Base-by-base conservation (phyloP, 2,113 vertebrate species). In the Brevimyrus niger region DNA sequence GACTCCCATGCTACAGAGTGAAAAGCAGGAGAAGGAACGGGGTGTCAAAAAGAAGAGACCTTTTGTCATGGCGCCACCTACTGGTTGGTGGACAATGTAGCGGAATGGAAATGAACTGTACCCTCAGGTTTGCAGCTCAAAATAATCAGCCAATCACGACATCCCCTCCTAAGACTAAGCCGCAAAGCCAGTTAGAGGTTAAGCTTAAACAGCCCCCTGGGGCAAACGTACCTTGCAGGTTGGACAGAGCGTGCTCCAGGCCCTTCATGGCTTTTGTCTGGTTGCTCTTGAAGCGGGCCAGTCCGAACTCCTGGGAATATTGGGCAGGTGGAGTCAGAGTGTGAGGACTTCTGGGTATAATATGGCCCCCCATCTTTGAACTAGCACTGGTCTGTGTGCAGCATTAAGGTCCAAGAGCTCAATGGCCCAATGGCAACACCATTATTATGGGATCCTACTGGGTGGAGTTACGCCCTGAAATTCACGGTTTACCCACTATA, bases 281-380 rank as follows among this genome's bases (percentile, higher is more conserved):
- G 93, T 97, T 97, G 88, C 94, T 96, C 92, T 94, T 96, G 91
- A 96, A 96, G 86, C 96, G 94, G 82, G 96, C 95, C 92, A 96
- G 92, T 83, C 96, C 96, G 90, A 97, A 97, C 94, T 97, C 96
- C 96, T 96, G 90, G 44, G 35, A 88, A 90, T 2, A 19, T 0
- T 3, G 58, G 91, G 53, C 88, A 88, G 89, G 65, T 88, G 87
- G 61, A 91, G 90, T 89, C 90, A 92, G 91, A 9, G 27, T 61
- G 53, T 31, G 35, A 73, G 55, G 89, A 15, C 46, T 80, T 38
- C 38, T 6, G 46, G 0, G 85, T 1, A 87, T 19, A 50, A 38
- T 42, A 83, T 42, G n/a, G 84, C 10, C n/a, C 23, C n/a, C n/a
- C 23, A 10, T n/a, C 58, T 27, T n/a, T 27, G 13, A 76, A 76